Conservation (phyloP, 2,888 invertebrate genomes). For the Andrena praecox region DNA sequence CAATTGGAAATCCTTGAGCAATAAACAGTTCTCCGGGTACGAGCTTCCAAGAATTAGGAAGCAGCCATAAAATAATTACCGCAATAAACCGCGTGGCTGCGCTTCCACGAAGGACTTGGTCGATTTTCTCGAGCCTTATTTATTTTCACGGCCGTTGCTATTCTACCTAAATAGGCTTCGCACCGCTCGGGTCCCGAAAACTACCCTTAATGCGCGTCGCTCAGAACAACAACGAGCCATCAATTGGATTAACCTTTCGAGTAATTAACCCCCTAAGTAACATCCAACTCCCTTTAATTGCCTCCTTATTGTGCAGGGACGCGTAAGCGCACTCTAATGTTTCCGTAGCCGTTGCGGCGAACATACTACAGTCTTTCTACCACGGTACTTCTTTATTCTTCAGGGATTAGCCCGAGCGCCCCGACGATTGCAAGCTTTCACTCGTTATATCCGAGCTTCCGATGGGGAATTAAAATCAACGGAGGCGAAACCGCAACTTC, state of each 20-base stretch:
- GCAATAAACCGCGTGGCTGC: constrained; percentile 66
- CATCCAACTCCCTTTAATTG: not conserved
- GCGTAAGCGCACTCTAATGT: not conserved
- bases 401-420: too few species aligned
- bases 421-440: too few species aligned
- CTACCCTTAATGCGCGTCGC: constrained; percentile 17
- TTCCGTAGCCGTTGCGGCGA: not conserved
- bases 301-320: not conserved
- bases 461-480: too few species aligned
- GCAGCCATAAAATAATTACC: constrained; percentile 70
- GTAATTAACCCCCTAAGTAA: constrained; percentile 55
- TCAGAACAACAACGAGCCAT: constrained; percentile 42
- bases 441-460: too few species aligned
- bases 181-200: not conserved
- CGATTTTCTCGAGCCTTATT: constrained; percentile 22
- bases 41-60: constrained; percentile 38
- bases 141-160: constrained; percentile 7
- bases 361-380: too few species aligned
- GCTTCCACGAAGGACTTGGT: constrained; percentile 64
- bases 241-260: constrained; percentile 66
- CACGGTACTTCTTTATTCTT: too few species aligned
- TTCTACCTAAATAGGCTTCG: not conserved
- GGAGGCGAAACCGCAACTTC: too few species aligned
- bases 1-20: constrained; percentile 31
- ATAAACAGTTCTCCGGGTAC: constrained; percentile 56